These are phyloP conservation scores for Semotilus atromaculatus DNA, from an alignment of 2,797 vertebrate genomes.

Conservation along the genomic window DNA sequence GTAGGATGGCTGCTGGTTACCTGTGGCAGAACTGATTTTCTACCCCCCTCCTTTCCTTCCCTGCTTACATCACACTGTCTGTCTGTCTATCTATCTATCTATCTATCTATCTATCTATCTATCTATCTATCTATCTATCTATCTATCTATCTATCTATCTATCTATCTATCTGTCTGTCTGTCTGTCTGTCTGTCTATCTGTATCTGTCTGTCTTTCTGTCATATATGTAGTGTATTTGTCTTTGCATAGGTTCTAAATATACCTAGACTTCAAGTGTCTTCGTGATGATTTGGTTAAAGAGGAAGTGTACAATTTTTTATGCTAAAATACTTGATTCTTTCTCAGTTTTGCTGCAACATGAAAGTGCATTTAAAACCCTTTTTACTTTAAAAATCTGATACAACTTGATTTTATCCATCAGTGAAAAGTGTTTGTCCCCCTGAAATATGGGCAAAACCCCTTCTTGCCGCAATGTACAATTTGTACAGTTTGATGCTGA, in stretches of 20 bases:
- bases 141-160: too few relatives aligned
- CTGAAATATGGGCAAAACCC: background rate
- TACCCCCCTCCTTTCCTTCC: slow-evolving; percentile 83
- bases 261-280: background rate
- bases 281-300: background rate
- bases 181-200: slow-evolving; percentile 71
- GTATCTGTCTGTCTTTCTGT: slow-evolving; percentile 65
- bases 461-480: background rate
- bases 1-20: slow-evolving; percentile 99
- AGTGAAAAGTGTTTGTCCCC: background rate
- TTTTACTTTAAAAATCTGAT: too few relatives aligned
- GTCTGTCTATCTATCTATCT: slow-evolving; percentile 71
- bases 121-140: slow-evolving; percentile 55
- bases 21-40: slow-evolving; percentile 94
- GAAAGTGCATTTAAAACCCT: background rate
- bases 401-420: background rate
- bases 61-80: slow-evolving; percentile 78
- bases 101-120: slow-evolving; percentile 74
- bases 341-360: background rate
- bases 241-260: slow-evolving; percentile 66
- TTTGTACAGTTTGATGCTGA: background rate
- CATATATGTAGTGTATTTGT: slow-evolving; percentile 62
- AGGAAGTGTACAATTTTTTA: background rate
- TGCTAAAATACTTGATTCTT: background rate
- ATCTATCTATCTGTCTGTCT: slow-evolving; percentile 59